Conservation (phyloP, 2,888 invertebrate species). For the Philereme transversata region DNA sequence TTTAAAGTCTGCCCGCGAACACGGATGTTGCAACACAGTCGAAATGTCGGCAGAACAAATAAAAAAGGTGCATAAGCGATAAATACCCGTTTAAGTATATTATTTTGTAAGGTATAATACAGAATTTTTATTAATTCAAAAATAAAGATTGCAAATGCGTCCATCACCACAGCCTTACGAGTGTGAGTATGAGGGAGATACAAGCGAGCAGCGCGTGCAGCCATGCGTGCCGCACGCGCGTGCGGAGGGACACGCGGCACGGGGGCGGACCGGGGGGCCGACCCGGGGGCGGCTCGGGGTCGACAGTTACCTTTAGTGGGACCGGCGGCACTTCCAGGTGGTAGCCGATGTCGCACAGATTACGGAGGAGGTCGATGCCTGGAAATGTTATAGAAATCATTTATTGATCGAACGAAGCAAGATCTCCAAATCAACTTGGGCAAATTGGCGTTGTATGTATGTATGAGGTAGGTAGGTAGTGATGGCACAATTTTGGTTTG, state of each 20-base stretch:
- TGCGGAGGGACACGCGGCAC: neutral
- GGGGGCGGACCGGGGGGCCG: neutral
- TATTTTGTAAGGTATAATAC: too few relatives aligned
- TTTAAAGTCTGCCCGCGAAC: too few relatives aligned
- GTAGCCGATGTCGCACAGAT: constrained; percentile 87
- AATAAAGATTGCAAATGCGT: constrained; percentile 39
- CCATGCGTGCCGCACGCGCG: constrained; percentile 32
- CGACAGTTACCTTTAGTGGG: constrained; percentile 85
- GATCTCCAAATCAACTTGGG: too few relatives aligned
- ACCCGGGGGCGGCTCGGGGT: constrained; percentile 19
- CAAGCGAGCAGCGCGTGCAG: constrained; percentile 51
- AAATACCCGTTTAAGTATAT: too few relatives aligned
- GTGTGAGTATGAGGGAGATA: constrained; percentile 50
- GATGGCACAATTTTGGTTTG: too few relatives aligned
- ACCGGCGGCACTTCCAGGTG: constrained; percentile 88
- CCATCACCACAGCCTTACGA: constrained; percentile 49
- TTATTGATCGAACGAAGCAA: too few relatives aligned
- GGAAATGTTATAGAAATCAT: constrained; percentile 41
- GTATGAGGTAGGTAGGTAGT: too few relatives aligned
- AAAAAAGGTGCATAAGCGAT: too few relatives aligned
- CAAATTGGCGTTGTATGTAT: too few relatives aligned
- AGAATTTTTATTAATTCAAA: too few relatives aligned
- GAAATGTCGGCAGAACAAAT: too few relatives aligned
- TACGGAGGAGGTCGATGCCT: constrained; percentile 86
- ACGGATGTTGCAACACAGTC: too few relatives aligned